Percentiles rank a stretch among this genome's conserved stretches.
Conservation (phyloP, 30 jellyfish, hydroid and myxozoan species). For the Catostylus mosaicus region DNA sequence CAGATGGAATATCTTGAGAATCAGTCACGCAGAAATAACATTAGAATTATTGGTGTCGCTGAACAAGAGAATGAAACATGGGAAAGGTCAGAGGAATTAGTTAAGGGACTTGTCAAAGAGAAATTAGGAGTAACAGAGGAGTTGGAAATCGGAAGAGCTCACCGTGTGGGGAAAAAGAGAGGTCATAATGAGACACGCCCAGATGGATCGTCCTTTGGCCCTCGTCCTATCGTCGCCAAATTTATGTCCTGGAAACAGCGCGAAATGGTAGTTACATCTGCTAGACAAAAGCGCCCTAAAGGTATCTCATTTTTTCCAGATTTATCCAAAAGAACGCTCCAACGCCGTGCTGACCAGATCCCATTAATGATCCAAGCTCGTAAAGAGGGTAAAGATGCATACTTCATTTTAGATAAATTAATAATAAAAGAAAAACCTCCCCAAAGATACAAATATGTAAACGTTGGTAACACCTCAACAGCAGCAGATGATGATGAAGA, state of each 20-base stretch:
- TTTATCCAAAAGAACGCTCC: slow-evolving; percentile 47
- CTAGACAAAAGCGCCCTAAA: slow-evolving; percentile 50
- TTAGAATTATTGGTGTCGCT: slow-evolving; percentile 2
- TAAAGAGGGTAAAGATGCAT: slow-evolving; percentile 43
- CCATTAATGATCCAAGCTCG: slow-evolving; percentile 43
- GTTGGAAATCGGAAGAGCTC: slow-evolving; percentile 14
- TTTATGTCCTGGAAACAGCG: slow-evolving; percentile 45
- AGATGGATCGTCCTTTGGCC: slow-evolving; percentile 32
- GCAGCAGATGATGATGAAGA: no score
- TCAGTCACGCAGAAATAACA: slow-evolving; percentile 15
- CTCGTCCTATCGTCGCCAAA: slow-evolving; percentile 37
- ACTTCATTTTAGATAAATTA: slow-evolving; percentile 47
- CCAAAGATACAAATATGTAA: neutral
- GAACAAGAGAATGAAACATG: slow-evolving; percentile 14
- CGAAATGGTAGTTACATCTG: slow-evolving; percentile 9
- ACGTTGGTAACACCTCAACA: no score
- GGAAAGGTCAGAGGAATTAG: slow-evolving; percentile 13
- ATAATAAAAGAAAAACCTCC: slow-evolving; percentile 25
- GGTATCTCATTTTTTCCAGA: slow-evolving; percentile 42
- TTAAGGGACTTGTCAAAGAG: neutral
- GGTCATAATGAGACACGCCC: slow-evolving; percentile 35
- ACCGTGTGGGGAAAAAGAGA: slow-evolving; percentile 21
- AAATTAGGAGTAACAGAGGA: slow-evolving; percentile 3
- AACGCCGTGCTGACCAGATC: slow-evolving; percentile 32
- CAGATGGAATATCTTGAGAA: slow-evolving; percentile 6